Base-by-base conservation (phyloP, 2,888 invertebrate genomes). In the Stenolophus ochropezus region DNA sequence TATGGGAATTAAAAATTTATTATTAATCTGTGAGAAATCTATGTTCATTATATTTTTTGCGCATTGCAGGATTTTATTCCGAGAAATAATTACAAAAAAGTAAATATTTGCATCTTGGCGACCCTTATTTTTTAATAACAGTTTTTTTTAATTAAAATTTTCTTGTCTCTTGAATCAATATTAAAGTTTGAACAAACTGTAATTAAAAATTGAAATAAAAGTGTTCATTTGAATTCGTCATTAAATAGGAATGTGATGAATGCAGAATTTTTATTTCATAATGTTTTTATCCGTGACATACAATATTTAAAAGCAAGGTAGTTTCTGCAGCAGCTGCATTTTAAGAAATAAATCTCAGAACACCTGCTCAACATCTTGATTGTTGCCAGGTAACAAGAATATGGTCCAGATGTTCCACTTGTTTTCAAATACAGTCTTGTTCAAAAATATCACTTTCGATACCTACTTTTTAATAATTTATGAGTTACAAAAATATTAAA, bases 91-190 rank as follows among this genome's bases (percentile, higher is more conserved):
- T 27, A 14, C n/a, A 61, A 20, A 33, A 27, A 18, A 69, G 4
- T 69, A 69, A 33, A 69, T 69, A 69, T 69, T 69, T 69, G 65
- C 25, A 61, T 33, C 65, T 69, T 33, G 65, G 65, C 18, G 33
- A 69, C 16, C 18, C 65, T 69, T 69, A 69, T 21, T 69, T 69
- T 69, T 69, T 69, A 69, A 69, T 69, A 69, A 69, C 65, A 33
- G 65, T 33, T 69, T 69, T 56, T n/a, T 61, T 33, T 69, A 33
- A 69, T 69, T 69, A 69, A 69, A 69, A 69, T 33, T 69, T 33
- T 69, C 65, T 33, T 11, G 33, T 18, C 18, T 11, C 27, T 27
- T 25, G 25, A 69, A 69, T 69, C 65, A 69, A 69, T 69, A 69
- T 69, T 69, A 14, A 14, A 61, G 61, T 25, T 61, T 61, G 11